These are phyloP conservation scores for Xiphias gladius DNA, from an alignment of 2,113 vertebrate genomes.

Conservation along the genomic window DNA sequence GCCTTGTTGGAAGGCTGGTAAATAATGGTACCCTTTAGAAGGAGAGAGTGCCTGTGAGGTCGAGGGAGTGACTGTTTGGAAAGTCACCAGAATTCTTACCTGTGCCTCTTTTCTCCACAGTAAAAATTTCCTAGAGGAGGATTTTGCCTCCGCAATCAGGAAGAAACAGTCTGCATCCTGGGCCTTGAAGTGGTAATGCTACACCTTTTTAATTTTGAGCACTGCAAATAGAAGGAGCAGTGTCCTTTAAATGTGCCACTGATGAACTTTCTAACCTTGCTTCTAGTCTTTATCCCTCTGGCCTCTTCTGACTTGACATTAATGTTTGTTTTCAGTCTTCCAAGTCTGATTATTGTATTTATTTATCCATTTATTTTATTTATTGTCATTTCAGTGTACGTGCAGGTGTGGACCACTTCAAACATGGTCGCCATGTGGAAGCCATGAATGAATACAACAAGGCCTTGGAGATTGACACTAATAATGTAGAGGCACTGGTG, in stretches of 20 bases:
- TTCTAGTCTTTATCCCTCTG: not conserved
- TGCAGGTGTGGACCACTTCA: conserved; percentile 95
- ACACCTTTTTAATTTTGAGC: conserved; percentile 1
- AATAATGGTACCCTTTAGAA: not conserved
- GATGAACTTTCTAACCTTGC: not conserved
- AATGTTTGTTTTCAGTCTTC: not conserved
- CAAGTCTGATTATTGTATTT: no score
- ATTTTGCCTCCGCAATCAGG: conserved; percentile 92
- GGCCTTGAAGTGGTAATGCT: conserved; percentile 94
- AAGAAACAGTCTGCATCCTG: conserved; percentile 96
- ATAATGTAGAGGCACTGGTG: conserved; percentile 96
- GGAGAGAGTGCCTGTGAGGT: not conserved
- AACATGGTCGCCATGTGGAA: conserved; percentile 92
- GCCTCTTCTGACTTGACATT: not conserved
- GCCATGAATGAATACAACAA: conserved; percentile 99
- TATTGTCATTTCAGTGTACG: conserved; percentile 88
- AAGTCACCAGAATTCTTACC: not conserved
- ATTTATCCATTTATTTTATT: no score
- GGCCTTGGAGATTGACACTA: conserved; percentile 94
- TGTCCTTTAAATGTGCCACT: not conserved
- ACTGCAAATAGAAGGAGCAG: not conserved
- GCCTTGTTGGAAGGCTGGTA: not conserved
- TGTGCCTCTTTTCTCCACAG: conserved; percentile 76
- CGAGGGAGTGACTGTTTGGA: not conserved
- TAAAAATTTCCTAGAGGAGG: conserved; percentile 92